Evolutionary conservation across 2,797 vertebrate genomes (phyloP).

Genomic region (Sebastes iracundus): DNA sequence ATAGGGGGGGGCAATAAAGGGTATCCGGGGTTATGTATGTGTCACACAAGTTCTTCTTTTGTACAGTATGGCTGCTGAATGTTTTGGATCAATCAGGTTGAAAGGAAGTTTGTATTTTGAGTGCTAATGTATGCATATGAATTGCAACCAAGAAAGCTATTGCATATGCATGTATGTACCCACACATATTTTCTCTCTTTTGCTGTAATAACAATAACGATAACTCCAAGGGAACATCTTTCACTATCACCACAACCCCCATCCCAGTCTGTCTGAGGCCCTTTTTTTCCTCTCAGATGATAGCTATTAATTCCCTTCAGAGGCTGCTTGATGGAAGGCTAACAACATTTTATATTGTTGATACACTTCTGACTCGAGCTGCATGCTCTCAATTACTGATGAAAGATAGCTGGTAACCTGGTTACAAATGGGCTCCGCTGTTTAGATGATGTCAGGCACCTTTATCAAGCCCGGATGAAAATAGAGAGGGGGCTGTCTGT

Average conservation of each 20-base stretch:
- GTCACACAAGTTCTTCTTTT: neutral
- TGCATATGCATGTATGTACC: neutral
- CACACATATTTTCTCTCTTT: constrained; percentile 14
- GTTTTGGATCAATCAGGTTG: constrained; percentile 8
- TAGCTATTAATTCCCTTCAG: constrained; percentile 84
- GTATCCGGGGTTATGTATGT: neutral
- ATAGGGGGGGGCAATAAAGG: neutral
- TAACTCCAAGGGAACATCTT: constrained; percentile 75
- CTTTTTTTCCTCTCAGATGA: constrained; percentile 73
- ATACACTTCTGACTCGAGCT: constrained; percentile 83
- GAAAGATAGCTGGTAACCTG: constrained; percentile 84
- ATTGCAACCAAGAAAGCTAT: neutral
- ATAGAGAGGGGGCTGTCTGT: constrained; percentile 63
- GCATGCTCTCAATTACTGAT: constrained; percentile 83
- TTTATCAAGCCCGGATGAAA: constrained; percentile 78
- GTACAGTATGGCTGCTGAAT: neutral
- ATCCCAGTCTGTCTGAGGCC: constrained; percentile 66
- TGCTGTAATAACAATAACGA: constrained; percentile 56
- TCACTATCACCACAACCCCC: constrained; percentile 73
- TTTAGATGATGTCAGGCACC: constrained; percentile 84
- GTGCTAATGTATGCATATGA: neutral
- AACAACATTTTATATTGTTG: constrained; percentile 84
- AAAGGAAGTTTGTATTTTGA: neutral
- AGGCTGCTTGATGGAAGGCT: constrained; percentile 84
- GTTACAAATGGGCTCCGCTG: constrained; percentile 82